Conservation (phyloP, 2,113 vertebrate species). For the Erinaceus europaeus region DNA sequence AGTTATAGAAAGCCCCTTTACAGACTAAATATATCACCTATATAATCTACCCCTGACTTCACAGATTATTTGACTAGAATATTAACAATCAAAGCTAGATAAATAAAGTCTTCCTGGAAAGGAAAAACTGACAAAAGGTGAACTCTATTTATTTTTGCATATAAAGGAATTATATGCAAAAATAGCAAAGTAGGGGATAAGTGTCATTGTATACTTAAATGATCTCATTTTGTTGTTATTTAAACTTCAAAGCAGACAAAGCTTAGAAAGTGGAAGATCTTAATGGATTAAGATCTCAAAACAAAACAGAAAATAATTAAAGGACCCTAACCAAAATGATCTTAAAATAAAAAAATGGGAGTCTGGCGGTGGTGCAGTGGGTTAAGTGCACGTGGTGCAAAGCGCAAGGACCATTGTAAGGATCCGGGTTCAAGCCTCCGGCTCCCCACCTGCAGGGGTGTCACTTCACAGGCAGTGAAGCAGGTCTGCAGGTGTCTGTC, state of each 20-base stretch:
- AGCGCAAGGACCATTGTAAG: too few species aligned
- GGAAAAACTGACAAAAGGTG: not conserved
- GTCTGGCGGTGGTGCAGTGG: too few species aligned
- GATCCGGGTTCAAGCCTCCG: too few species aligned
- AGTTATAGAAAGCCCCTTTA: slow-evolving; percentile 1
- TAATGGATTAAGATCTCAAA: not conserved
- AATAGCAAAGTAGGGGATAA: not conserved
- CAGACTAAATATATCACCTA: slow-evolving; percentile 42
- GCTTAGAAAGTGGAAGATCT: not conserved
- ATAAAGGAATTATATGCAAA: too few species aligned
- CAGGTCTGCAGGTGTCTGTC: too few species aligned
- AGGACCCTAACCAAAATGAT: not conserved
- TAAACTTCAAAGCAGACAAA: slow-evolving; percentile 36
- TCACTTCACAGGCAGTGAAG: too few species aligned
- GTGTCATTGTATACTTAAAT: not conserved
- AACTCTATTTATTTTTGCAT: too few species aligned
- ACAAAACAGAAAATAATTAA: not conserved
- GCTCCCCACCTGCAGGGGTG: too few species aligned
- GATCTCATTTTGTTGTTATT: slow-evolving; percentile 1
- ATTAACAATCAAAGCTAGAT: slow-evolving; percentile 3
- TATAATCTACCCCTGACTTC: slow-evolving; percentile 14
- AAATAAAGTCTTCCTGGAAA: slow-evolving; percentile 27
- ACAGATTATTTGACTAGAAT: not conserved
- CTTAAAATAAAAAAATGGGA: slow-evolving; percentile 1
- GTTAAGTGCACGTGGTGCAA: too few species aligned